Conservation (phyloP, 1,140 invertebrate genomes). For the Papilio polytes region DNA sequence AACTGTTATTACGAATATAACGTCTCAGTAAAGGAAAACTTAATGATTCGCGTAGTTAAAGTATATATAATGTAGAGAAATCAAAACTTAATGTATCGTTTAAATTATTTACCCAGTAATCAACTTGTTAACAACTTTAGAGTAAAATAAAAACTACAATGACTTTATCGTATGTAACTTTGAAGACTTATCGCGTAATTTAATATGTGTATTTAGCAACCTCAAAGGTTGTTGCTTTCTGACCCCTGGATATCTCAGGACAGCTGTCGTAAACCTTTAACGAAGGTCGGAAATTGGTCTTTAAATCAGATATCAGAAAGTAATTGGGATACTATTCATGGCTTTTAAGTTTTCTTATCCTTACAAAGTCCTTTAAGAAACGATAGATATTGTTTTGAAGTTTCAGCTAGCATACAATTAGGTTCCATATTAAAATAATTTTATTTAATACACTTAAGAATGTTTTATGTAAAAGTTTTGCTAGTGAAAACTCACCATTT, state of each 20-base stretch:
- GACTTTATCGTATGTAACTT: too few species aligned
- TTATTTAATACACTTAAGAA: too few species aligned
- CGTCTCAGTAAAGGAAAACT: background rate
- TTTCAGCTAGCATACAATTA: background rate
- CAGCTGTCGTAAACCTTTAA: slow-evolving; percentile 7
- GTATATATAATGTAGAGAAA: background rate
- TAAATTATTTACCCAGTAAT: too few species aligned
- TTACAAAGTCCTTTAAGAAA: background rate
- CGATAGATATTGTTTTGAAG: background rate
- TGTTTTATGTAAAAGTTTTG: too few species aligned
- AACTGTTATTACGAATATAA: background rate
- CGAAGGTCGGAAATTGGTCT: slow-evolving; percentile 8
- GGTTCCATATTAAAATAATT: background rate
- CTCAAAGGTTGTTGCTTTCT: background rate
- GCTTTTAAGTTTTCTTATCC: background rate
- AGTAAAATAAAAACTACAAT: background rate
- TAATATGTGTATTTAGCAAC: too few species aligned
- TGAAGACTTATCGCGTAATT: too few species aligned
- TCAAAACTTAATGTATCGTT: too few species aligned
- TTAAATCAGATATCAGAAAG: background rate
- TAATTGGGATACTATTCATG: background rate
- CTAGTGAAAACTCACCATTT: background rate
- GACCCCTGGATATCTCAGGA: background rate
- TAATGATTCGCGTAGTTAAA: background rate
- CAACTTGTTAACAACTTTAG: too few species aligned